Base-by-base conservation (phyloP, 2,888 invertebrate species). In the Hipparchia sbordonii region DNA sequence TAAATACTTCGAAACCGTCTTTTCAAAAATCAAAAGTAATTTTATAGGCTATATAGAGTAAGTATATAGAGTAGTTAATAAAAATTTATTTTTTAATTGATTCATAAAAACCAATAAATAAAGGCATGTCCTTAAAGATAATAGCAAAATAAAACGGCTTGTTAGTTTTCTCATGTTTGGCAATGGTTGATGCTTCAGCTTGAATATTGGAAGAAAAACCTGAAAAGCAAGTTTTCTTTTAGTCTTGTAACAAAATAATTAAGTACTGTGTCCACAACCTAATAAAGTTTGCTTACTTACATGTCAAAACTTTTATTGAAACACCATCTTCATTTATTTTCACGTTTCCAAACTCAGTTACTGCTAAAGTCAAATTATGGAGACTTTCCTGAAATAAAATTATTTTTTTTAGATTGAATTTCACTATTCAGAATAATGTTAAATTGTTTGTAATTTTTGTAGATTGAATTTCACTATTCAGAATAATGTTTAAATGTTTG, bases 91-190 rank as follows among this genome's bases (percentile, higher is more conserved):
- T 23, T 3, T 57, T 57, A 3, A 57, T 9, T 51, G 9, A 52
- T 9, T 10, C 45, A 63, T 68, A 73, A 39, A 52, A 59, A 8
- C 73, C 73, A 33, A 45, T 67, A 52, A 73, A 70, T 56, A 73
- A 56, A n/a, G 72, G 46, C 45, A 9, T 61, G 33, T 73, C 72
- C 60, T 69, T 69, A 59, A 51, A 72, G n/a, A 72, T 39, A 2
- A 72, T 45, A 45, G 54, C 51, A 39, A 72, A 72, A 33, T 65
- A 69, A 45, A 72, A 69, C 7, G 65, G 51, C 12, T 72, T 69
- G 13, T 46, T 39, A 39, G 59, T 10, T 57, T 52, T 66, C 0
- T 69, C 46, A 6, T 5, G n/a, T 54, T 54, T 54, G n/a, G 54
- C 5, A 54, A 54, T 12, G 12, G 5, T n/a, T n/a, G 54, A n/a